Percentiles rank a stretch among this genome's conserved stretches.
Conservation (phyloP, 2,888 invertebrate genomes). For the Troides oblongomaculatus region DNA sequence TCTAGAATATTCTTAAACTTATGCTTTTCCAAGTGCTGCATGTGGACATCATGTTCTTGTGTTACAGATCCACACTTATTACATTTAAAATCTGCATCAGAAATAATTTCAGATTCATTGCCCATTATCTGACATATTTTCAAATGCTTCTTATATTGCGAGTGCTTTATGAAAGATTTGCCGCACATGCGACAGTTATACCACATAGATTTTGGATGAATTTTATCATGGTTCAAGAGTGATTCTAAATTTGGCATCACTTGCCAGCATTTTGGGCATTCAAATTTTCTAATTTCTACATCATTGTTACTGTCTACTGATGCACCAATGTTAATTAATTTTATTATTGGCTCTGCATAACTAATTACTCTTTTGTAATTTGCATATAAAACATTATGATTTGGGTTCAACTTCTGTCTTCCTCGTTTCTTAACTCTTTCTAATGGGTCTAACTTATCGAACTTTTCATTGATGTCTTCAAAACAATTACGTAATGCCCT, state of each 20-base stretch:
- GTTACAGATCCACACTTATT: conserved; percentile 47
- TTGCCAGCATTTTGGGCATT: conserved; percentile 66
- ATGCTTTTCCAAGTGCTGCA: conserved; percentile 69
- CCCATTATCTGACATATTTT: conserved; percentile 37
- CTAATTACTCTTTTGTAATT: conserved; percentile 59
- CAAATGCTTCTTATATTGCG: conserved; percentile 53
- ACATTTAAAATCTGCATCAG: conserved; percentile 48
- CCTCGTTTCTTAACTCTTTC: conserved; percentile 58
- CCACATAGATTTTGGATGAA: conserved; percentile 68
- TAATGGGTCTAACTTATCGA: conserved; percentile 62
- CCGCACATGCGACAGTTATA: conserved; percentile 64
- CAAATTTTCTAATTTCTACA: conserved; percentile 48
- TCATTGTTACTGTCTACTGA: conserved; percentile 36
- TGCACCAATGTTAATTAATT: conserved; percentile 51
- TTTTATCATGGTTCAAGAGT: conserved; percentile 57
- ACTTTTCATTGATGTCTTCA: conserved; percentile 62
- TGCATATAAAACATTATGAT: conserved; percentile 51
- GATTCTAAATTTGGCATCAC: conserved; percentile 54
- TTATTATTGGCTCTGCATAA: conserved; percentile 64
- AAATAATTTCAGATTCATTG: not conserved
- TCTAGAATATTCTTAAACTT: conserved; percentile 59
- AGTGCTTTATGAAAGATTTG: conserved; percentile 57
- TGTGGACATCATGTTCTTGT: conserved; percentile 46
- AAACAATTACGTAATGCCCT: conserved; percentile 64
- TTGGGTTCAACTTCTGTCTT: conserved; percentile 58